Conservation (phyloP, 2,797 vertebrate species). For the Gymnocypris eckloni region DNA sequence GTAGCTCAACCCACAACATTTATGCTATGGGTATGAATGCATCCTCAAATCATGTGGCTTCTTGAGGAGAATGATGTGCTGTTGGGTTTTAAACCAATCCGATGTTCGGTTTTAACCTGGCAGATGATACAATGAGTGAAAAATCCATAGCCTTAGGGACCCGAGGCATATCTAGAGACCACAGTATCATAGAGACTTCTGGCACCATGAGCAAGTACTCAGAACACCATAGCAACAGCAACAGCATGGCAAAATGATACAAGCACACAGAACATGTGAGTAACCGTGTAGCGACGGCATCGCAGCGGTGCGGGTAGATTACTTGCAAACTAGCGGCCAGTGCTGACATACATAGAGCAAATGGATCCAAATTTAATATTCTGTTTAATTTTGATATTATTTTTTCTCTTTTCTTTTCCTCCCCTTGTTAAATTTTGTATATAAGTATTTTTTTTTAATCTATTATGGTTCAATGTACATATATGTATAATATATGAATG, state of each 20-base stretch:
- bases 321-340: background rate
- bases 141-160: background rate
- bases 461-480: too few species aligned
- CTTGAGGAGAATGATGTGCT: background rate
- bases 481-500: too few species aligned
- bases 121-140: background rate
- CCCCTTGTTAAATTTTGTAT: too few species aligned
- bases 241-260: background rate
- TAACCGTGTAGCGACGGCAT: background rate
- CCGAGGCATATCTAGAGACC: background rate
- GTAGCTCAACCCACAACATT: background rate
- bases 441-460: too few species aligned
- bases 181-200: background rate
- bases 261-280: background rate
- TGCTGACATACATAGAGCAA: too few species aligned
- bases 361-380: too few species aligned
- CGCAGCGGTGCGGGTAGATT: background rate
- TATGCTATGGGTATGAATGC: background rate
- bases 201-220: background rate
- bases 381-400: too few species aligned
- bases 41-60: background rate
- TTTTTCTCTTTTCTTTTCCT: too few species aligned
- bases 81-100: background rate
- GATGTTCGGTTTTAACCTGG: background rate
- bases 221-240: background rate